Evolutionary conservation across 2,888 invertebrate genomes (phyloP), one percentile per base, ranked within the genome.

Genomic region (Philereme transversata): DNA sequence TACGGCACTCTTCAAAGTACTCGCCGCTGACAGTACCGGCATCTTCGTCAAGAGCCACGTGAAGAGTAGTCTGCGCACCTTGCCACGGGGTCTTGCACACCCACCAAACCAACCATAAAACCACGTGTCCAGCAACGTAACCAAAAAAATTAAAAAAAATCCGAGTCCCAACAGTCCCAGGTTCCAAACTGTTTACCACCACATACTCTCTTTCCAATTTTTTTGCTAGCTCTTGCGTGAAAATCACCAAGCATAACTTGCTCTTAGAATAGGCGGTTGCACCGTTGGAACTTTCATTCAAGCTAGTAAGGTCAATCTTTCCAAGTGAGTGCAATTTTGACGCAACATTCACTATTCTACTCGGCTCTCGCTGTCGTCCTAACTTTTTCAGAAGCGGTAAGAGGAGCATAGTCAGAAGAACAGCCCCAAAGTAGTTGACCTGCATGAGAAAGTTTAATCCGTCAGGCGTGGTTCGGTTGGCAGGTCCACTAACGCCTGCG

Each of bases 381-480:
- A 84, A 69, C 74, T 93, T 94, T 79, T 95, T 96, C 66, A 97
- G 74, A 40, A 97, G 85, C 80, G 96, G 97, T 58, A 97, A 93
- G 3, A 99, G 93, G 9, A 99, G 93, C 77, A 97, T 95, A 0
- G 98, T 98, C 40, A 99, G 89, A 40, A 99, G 90, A 82, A 98
- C 98, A 36, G 97, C 97, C 0, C 98, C 98, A 82, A 96, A 97
- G 75, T 98, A 97, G 82, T 99, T 99, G 3, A 97, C 97, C 40
- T 96, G 97, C 96, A 98, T 97, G 5, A 96, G 96, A 65, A 95
- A 86, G 79, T 97, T 97, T 62, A 98, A 85, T 0, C 96, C 96
- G 76, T 98, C 97, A 70, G 94, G 94, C 35, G 96, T 96, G 8
- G 22, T n/a, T 4, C 3, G 43, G 8, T 46, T n/a, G 60, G 93